These are phyloP conservation scores for Myzus persicae DNA, from an alignment of 1,140 invertebrate species.

Conservation along the genomic window DNA sequence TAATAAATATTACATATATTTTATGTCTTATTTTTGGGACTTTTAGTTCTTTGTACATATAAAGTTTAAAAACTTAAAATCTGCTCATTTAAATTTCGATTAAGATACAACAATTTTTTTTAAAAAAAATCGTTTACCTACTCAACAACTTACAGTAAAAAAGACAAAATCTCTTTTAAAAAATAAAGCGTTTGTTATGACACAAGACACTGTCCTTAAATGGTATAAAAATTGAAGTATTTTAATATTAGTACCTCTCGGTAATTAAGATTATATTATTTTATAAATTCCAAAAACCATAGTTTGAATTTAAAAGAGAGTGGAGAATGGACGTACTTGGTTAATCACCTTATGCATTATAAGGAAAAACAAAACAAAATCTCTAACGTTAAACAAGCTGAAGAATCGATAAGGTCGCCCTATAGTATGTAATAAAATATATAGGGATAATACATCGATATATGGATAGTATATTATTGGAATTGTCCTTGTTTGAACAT, in stretches of 20 bases:
- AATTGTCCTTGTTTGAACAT: neutral
- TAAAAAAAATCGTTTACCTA: too few relatives aligned
- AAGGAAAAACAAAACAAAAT: neutral
- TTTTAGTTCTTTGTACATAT: too few relatives aligned
- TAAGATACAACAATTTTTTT: too few relatives aligned
- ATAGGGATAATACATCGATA: neutral
- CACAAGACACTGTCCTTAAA: neutral
- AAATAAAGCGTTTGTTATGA: too few relatives aligned
- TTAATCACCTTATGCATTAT: neutral
- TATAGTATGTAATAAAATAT: neutral
- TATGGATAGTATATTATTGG: neutral
- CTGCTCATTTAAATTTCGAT: too few relatives aligned
- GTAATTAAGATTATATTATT: neutral
- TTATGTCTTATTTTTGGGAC: too few relatives aligned
- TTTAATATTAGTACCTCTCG: neutral
- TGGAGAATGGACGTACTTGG: neutral
- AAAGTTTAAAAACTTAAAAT: too few relatives aligned
- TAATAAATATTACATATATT: too few relatives aligned
- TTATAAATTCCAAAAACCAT: neutral
- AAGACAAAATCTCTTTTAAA: too few relatives aligned
- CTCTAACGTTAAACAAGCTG: neutral
- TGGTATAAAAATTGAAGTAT: neutral
- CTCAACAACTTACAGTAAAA: too few relatives aligned
- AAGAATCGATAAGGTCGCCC: neutral
- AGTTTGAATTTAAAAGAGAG: neutral